A percentile compares a stretch with the other conserved stretches of the same genome.
These are phyloP conservation scores for Tapirus terrestris DNA, from an alignment of 2,113 vertebrate genomes.

Conservation along the genomic window DNA sequence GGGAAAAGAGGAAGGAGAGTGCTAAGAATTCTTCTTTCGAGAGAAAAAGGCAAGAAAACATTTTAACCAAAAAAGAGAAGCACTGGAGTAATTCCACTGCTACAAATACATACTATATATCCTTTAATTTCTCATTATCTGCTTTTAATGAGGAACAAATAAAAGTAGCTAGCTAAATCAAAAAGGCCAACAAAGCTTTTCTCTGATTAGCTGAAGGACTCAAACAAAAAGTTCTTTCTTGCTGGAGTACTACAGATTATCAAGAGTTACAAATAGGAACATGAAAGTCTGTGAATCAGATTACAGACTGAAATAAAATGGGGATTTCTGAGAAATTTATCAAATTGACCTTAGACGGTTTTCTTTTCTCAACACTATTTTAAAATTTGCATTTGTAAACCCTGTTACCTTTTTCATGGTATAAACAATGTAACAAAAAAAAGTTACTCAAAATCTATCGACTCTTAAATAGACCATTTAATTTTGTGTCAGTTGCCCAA, in stretches of 20 bases:
- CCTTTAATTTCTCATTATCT: slow-evolving; percentile 15
- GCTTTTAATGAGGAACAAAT: neutral
- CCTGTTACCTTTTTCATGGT: neutral
- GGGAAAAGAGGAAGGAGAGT: neutral
- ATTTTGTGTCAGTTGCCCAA: neutral
- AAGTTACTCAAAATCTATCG: neutral
- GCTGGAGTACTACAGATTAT: neutral
- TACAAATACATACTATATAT: neutral
- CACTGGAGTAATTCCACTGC: neutral
- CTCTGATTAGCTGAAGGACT: neutral
- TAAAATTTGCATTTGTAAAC: neutral
- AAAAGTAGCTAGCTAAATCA: slow-evolving; percentile 14
- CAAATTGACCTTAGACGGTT: neutral
- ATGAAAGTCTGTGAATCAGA: neutral
- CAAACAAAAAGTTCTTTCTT: slow-evolving; percentile 14
- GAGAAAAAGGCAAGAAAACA: neutral
- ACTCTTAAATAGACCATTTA: neutral
- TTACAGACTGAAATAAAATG: slow-evolving; percentile 20
- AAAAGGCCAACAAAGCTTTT: slow-evolving; percentile 25
- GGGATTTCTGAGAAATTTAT: slow-evolving; percentile 41
- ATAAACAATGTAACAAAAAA: neutral
- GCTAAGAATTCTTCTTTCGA: neutral
- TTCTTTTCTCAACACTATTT: neutral
- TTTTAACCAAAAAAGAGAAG: neutral
- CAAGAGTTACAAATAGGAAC: slow-evolving; percentile 16